A percentile compares a stretch with the other conserved stretches of the same genome.
Evolutionary conservation across 1,140 invertebrate species (phyloP).

Genomic region (Leptoteleia sp.): DNA sequence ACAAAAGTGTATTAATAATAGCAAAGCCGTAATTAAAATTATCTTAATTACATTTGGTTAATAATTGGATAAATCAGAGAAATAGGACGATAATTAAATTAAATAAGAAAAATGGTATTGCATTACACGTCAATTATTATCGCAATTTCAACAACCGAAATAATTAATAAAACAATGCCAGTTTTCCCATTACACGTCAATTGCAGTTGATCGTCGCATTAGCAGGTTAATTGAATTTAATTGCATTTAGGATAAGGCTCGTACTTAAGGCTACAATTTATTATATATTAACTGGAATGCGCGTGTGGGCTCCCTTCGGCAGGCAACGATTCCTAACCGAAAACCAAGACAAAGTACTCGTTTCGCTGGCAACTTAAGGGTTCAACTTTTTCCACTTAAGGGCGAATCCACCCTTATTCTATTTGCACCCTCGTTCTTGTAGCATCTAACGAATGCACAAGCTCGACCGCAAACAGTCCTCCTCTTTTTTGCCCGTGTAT

Average conservation of each 20-base stretch:
- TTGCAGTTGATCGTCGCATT: background rate
- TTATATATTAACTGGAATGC: constrained; percentile 51
- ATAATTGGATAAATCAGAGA: too few relatives aligned
- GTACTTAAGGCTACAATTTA: constrained; percentile 45
- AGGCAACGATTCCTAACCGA: constrained; percentile 61
- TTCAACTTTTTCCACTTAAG: constrained; percentile 70
- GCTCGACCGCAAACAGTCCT: constrained; percentile 62
- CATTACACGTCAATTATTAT: too few relatives aligned
- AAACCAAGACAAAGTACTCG: constrained; percentile 67
- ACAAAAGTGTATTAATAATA: too few relatives aligned
- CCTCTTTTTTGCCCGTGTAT: constrained; percentile 11
- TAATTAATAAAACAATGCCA: too few relatives aligned
- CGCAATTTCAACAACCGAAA: too few relatives aligned
- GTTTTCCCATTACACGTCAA: too few relatives aligned
- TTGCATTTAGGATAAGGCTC: constrained; percentile 13
- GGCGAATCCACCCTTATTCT: constrained; percentile 68
- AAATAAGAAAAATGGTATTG: too few relatives aligned
- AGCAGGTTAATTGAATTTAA: constrained; percentile 14
- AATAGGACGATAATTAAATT: too few relatives aligned
- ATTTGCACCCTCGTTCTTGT: constrained; percentile 63
- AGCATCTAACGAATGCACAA: constrained; percentile 67
- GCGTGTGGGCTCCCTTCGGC: constrained; percentile 31
- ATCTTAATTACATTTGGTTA: too few relatives aligned
- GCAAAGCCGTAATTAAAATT: too few relatives aligned
- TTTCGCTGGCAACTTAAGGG: constrained; percentile 62